Base-by-base conservation (phyloP, 2,113 vertebrate species). In the Microtus oregoni region DNA sequence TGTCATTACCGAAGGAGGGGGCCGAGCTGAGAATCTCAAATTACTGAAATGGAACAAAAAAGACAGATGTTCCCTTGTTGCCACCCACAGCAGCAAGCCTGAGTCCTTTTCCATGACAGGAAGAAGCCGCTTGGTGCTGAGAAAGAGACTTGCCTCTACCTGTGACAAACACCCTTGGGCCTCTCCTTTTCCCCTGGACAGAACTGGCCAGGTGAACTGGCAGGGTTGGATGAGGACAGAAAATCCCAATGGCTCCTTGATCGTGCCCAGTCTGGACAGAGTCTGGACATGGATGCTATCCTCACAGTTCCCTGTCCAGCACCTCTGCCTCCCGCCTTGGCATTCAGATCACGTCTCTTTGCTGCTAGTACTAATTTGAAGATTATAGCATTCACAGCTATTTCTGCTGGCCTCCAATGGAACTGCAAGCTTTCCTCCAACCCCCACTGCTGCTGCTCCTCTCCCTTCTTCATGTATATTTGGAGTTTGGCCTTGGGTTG, bases 371-470 rank as follows among this genome's bases (percentile, higher is more conserved):
- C 96, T 95, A 97, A 96, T 97, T 92, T 98, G 95, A 98, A 98
- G 98, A 98, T 93, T 92, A 96, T 97, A 97, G 98, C 47, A 24
- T 97, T 98, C 97, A 79, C 58, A 93, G 97, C 92, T 98, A 97
- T 98, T 98, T 98, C 98, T 98, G 97, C 98, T 98, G 97, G 77
- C 95, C 97, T 98, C 97, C 95, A 77, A 90, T 68, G 75, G 91
- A 97, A 97, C 91, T 61, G 93, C 44, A 76, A 30, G 78, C 32
- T 96, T 96, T 97, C 97, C 82, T 30, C 55, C 32, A 26, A 4
- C 11, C 22, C 22, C 35, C 81, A 19, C 58, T 58, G 58, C 19
- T 58, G 58, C 58, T 58, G 70, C 26, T n/a, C 85, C 65, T 44
- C 93, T 92, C 12, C 50, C 91, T 82, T 92, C 76, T 58, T 88